phyloP scores from a whole-genome alignment of 2,113 vertebrate genomes.

The Melanostigma gelatinosum region DNA sequence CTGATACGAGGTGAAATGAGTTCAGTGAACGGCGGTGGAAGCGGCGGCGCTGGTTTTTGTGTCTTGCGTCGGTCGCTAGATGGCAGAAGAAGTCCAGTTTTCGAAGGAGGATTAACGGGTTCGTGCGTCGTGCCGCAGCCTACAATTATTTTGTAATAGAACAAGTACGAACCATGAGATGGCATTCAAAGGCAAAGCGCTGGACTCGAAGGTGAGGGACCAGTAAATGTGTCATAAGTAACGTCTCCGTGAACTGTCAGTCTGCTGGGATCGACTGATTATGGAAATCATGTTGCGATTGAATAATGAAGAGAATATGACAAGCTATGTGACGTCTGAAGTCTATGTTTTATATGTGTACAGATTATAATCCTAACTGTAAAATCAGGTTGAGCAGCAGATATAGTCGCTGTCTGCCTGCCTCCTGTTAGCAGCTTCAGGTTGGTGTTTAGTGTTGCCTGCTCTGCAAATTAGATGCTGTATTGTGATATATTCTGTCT shows the following conservation, averaged over 20 bases:
- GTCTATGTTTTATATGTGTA: not conserved
- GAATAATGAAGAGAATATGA: not conserved
- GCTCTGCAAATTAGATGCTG: not conserved
- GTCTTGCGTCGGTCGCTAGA: slow-evolving; percentile 53
- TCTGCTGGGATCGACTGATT: slow-evolving; percentile 3
- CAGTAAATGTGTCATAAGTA: not conserved
- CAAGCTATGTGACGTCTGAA: not conserved
- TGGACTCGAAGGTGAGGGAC: slow-evolving; percentile 79
- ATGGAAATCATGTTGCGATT: slow-evolving; percentile 8
- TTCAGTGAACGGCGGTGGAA: slow-evolving; percentile 42
- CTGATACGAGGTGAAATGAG: slow-evolving; percentile 61
- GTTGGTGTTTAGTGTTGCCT: not conserved
- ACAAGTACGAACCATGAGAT: slow-evolving; percentile 70
- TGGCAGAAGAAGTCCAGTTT: slow-evolving; percentile 55
- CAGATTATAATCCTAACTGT: not conserved
- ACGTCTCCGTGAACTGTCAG: slow-evolving; percentile 4
- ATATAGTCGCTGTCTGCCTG: slow-evolving; percentile 4
- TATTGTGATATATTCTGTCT: slow-evolving; percentile 1
- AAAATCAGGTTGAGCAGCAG: not conserved
- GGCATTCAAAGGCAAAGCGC: slow-evolving; percentile 80
- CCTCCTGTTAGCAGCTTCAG: slow-evolving; percentile 4
- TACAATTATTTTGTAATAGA: slow-evolving; percentile 37
- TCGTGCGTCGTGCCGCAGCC: slow-evolving; percentile 38
- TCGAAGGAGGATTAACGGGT: slow-evolving; percentile 55
- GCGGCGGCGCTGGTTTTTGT: slow-evolving; percentile 3